Conservation (phyloP, 2,888 invertebrate species). For the Autographa pulchrina region DNA sequence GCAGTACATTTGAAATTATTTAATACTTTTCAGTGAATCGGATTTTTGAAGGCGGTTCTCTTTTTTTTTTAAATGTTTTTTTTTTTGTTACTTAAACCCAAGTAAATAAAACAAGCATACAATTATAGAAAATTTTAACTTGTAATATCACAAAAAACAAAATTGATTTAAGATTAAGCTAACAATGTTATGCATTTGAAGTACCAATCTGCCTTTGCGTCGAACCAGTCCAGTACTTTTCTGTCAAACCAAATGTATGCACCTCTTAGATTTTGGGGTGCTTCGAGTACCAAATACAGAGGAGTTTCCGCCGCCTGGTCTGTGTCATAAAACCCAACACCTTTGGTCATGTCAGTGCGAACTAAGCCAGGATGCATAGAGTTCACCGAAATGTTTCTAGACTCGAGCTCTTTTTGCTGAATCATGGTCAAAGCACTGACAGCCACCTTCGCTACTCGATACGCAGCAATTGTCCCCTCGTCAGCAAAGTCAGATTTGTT, state of each 20-base stretch:
- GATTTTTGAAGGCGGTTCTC: too few species aligned
- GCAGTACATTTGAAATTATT: too few species aligned
- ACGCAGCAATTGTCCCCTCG: slow-evolving; percentile 90
- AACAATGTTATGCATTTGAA: slow-evolving; percentile 68
- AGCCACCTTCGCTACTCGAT: slow-evolving; percentile 92
- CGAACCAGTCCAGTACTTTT: slow-evolving; percentile 89
- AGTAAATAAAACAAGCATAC: too few species aligned
- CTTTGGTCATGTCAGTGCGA: slow-evolving; percentile 93
- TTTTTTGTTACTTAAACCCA: too few species aligned
- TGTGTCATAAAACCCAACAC: slow-evolving; percentile 88
- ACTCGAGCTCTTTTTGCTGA: slow-evolving; percentile 90
- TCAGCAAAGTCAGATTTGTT: slow-evolving; percentile 73
- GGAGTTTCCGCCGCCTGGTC: slow-evolving; percentile 90
- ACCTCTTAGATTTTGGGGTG: slow-evolving; percentile 89
- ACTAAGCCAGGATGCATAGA: slow-evolving; percentile 93
- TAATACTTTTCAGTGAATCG: too few species aligned
- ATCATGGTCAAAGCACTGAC: slow-evolving; percentile 91
- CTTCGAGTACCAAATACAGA: slow-evolving; percentile 85
- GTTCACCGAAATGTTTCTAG: slow-evolving; percentile 90
- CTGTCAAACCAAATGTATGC: slow-evolving; percentile 91
- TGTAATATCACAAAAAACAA: too few species aligned
- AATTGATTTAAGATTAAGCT: slow-evolving; percentile 2
- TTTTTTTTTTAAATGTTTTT: too few species aligned
- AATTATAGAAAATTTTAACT: too few species aligned
- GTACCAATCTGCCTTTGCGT: slow-evolving; percentile 73